phyloP scores from a whole-genome alignment of 2,797 vertebrate genomes.

The Malurus leucopterus region DNA sequence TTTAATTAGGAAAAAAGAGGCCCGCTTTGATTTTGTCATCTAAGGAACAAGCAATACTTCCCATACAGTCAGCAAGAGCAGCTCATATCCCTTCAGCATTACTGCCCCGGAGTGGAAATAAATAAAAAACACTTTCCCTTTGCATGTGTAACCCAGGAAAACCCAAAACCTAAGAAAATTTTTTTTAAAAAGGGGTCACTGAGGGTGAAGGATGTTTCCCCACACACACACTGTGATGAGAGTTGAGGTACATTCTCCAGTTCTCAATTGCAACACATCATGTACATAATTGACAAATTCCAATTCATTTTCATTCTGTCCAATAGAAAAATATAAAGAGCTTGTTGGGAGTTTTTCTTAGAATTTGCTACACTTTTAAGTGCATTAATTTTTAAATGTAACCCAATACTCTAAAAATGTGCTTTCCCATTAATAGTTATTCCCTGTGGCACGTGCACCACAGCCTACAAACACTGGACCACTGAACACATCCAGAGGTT shows the following conservation, averaged over 20 bases:
- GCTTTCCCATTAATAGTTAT: background rate
- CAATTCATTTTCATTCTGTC: background rate
- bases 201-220: background rate
- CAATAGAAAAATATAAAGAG: background rate
- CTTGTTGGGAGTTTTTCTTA: background rate
- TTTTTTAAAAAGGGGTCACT: background rate
- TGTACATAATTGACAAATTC: accelerated
- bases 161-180: background rate
- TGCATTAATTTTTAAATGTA: background rate
- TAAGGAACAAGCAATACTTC: background rate
- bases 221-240: background rate
- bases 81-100: slow-evolving; percentile 47
- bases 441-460: background rate
- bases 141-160: background rate
- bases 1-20: slow-evolving; percentile 20
- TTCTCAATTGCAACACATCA: background rate
- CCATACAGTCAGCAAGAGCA: slow-evolving; percentile 54
- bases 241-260: background rate
- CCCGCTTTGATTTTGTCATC: slow-evolving; percentile 55
- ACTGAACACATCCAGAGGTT: background rate
- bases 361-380: background rate
- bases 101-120: background rate
- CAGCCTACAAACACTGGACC: background rate
- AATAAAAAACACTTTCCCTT: background rate
- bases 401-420: background rate